These are phyloP conservation scores for Prolemur simus DNA, from an alignment of 2,113 vertebrate genomes.

Conservation along the genomic window DNA sequence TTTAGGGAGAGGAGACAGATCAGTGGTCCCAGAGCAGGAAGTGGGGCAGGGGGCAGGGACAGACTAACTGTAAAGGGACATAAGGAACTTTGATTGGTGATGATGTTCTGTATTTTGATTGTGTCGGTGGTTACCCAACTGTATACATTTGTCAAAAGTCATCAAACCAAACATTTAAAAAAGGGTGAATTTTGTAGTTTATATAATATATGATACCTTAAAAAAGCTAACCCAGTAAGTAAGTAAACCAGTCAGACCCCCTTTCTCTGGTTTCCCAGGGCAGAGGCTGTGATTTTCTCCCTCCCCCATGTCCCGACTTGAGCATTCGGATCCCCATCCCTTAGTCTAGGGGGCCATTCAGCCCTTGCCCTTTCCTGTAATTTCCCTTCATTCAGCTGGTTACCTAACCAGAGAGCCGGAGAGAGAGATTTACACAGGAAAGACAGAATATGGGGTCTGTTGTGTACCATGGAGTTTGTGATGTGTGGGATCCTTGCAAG, in stretches of 20 bases:
- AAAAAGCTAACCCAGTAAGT: background rate
- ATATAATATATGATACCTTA: background rate
- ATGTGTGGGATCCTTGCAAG: background rate
- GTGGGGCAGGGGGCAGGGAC: no score
- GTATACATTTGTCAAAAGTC: background rate
- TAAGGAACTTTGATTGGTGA: background rate
- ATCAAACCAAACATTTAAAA: background rate
- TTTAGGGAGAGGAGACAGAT: background rate
- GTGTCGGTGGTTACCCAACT: background rate
- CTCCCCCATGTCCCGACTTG: no score
- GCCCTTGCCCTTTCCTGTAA: background rate
- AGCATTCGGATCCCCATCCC: background rate
- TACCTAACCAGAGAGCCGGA: background rate
- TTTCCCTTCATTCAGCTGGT: background rate
- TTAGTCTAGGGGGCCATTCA: background rate
- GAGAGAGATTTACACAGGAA: background rate
- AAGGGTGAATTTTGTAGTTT: background rate
- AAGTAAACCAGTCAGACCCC: background rate
- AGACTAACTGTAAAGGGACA: background rate
- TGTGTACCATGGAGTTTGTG: background rate
- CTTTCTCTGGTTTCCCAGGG: background rate
- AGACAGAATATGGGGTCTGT: background rate
- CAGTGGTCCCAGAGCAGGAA: background rate
- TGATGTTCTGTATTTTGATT: background rate
- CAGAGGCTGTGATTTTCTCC: background rate